These are phyloP conservation scores for Mycetomoellerius zeteki DNA, from an alignment of 1,140 invertebrate species.

Conservation along the genomic window DNA sequence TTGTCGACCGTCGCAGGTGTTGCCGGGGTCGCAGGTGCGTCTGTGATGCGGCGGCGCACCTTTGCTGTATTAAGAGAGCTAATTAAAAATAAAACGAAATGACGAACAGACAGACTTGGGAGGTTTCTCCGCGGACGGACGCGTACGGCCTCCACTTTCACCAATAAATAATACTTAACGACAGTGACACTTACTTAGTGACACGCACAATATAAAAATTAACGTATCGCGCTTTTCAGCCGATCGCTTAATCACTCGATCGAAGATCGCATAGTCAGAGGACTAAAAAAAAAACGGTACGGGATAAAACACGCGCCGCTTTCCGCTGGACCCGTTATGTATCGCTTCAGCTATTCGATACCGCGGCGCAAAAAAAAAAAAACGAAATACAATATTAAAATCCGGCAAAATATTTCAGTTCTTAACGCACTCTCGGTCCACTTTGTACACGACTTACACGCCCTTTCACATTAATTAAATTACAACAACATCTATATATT, in stretches of 20 bases:
- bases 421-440: not conserved
- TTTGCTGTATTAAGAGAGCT: slow-evolving; percentile 30
- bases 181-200: not conserved
- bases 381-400: slow-evolving; percentile 18
- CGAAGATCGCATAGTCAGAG: slow-evolving; percentile 40
- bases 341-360: slow-evolving; percentile 1
- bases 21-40: slow-evolving; percentile 49
- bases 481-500: slow-evolving; percentile 37
- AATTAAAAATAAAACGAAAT: slow-evolving; percentile 62
- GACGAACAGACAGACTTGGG: slow-evolving; percentile 22
- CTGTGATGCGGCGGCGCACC: slow-evolving; percentile 34
- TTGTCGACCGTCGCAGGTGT: slow-evolving; percentile 52
- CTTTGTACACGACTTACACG: slow-evolving; percentile 27
- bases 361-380: not conserved
- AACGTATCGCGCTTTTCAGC: slow-evolving; percentile 11
- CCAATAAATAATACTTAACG: slow-evolving; percentile 44
- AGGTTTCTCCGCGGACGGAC: not conserved
- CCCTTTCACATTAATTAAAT: slow-evolving; percentile 21
- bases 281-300: slow-evolving; percentile 34
- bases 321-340: slow-evolving; percentile 34
- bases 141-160: slow-evolving; percentile 26
- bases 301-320: slow-evolving; percentile 31
- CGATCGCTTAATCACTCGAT: slow-evolving; percentile 52
- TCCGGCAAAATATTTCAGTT: not conserved
- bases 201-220: slow-evolving; percentile 49